Base-by-base conservation (phyloP, 2,888 invertebrate species). In the Thymelicus lineola region DNA sequence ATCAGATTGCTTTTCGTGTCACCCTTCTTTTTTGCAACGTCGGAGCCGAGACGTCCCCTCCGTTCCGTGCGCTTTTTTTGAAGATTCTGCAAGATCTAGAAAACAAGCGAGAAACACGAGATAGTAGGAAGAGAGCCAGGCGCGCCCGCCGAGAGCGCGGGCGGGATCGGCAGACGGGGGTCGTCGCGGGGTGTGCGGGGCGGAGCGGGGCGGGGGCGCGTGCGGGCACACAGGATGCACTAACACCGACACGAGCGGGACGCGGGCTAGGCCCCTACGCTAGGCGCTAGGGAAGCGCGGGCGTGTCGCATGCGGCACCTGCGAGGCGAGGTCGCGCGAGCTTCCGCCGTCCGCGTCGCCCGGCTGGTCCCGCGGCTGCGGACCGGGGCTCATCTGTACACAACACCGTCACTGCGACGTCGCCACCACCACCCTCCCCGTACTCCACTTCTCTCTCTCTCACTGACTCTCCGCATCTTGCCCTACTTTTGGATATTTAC, bases 11-110 rank as follows among this genome's bases (percentile, higher is more conserved):
- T 98, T 97, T 98, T 98, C 96, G 96, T 97, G 96, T 95, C 96
- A 96, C 97, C 96, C 96, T 97, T 97, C 97, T 97, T 97, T 96
- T 97, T 97, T 95, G 95, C 94, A 95, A 96, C 95, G 95, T 98
- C 97, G 95, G 97, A 97, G 97, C 97, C 96, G 96, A 97, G 97
- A 95, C 97, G 97, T 96, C 98, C 98, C 96, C 98, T 97, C 95
- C 98, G 96, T 96, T 98, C 97, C 95, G 98, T 98, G 97, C 98
- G 97, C 97, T 98, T 98, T 98, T 98, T 98, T 97, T 98, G 98
- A 95, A 98, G 98, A 96, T 98, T 98, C 98, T 98, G 98, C 97
- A 98, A 98, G 97, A 98, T 98, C 98, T 98, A 98, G 97, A 97
- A 97, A 96, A 96, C 95, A 95, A 96, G 96, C 96, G 96, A 96